Conservation (phyloP, 2,113 vertebrate genomes). For the Martes martes region DNA sequence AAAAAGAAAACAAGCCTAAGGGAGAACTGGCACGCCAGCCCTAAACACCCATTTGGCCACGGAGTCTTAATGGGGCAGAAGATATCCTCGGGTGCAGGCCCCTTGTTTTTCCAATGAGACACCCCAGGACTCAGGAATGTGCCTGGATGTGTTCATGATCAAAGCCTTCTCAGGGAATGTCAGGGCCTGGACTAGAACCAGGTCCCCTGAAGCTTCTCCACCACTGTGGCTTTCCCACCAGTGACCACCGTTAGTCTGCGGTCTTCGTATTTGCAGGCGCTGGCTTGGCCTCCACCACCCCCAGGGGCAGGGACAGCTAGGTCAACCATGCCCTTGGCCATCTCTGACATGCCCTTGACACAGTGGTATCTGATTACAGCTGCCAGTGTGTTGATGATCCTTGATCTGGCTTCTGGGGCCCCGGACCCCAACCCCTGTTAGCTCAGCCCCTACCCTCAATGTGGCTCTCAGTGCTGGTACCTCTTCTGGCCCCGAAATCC, state of each 20-base stretch:
- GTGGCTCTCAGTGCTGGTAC: too few species aligned
- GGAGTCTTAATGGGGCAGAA: background rate
- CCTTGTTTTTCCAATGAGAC: background rate
- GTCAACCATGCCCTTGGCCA: background rate
- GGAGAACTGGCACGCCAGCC: background rate
- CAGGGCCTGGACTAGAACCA: background rate
- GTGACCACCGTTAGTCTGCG: background rate
- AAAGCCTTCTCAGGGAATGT: background rate
- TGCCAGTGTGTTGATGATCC: background rate
- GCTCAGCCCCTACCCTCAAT: background rate
- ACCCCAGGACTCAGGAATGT: background rate
- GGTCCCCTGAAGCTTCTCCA: background rate
- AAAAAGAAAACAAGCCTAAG: background rate
- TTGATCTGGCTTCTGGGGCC: background rate
- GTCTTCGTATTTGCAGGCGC: background rate
- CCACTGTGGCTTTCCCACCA: background rate
- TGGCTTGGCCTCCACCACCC: background rate
- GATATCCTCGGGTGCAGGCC: too few species aligned
- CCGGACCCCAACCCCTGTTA: background rate
- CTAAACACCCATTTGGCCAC: background rate
- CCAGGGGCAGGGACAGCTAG: background rate
- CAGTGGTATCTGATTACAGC: background rate
- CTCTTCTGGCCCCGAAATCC: background rate
- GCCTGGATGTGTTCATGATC: rapidly evolving
- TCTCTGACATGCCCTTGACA: background rate